Evolutionary conservation across 2,113 vertebrate species (phyloP).

Genomic region (Aphelocoma coerulescens): DNA sequence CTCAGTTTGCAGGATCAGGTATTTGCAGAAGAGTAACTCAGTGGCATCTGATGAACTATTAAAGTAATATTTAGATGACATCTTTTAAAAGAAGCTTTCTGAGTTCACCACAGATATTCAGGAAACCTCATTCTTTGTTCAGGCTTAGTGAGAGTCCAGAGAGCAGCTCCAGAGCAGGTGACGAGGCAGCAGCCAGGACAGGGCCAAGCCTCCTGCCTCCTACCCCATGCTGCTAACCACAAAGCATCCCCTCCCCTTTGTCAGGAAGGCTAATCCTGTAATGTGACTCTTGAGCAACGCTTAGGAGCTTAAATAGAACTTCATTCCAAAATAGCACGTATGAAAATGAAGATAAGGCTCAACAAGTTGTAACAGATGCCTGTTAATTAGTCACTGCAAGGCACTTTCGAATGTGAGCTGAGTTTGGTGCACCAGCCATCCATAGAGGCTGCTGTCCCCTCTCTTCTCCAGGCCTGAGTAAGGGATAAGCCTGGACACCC

Average conservation of each 20-base stretch:
- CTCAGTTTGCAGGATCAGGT: not conserved
- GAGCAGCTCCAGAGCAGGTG: not conserved
- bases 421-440: not conserved
- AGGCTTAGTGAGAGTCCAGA: not conserved
- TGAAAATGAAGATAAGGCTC: constrained; percentile 66
- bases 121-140: not conserved
- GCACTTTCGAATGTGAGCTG: not conserved
- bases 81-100: not conserved
- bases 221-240: not conserved
- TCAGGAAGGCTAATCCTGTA: constrained; percentile 56
- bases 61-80: not conserved
- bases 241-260: constrained; percentile 49
- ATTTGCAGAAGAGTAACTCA: not conserved
- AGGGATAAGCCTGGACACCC: not conserved
- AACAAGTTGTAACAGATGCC: constrained; percentile 68
- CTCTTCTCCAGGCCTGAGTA: not conserved
- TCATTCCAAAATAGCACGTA: constrained; percentile 55
- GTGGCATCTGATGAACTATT: not conserved
- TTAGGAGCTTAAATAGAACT: constrained; percentile 55
- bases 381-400: constrained; percentile 57
- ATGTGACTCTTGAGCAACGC: constrained; percentile 57
- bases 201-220: constrained; percentile 1
- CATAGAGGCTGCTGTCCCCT: not conserved
- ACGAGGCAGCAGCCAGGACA: not conserved
- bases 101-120: not conserved